phyloP scores from a whole-genome alignment of 2,797 vertebrate species.

The Pagetopsis macropterus region DNA sequence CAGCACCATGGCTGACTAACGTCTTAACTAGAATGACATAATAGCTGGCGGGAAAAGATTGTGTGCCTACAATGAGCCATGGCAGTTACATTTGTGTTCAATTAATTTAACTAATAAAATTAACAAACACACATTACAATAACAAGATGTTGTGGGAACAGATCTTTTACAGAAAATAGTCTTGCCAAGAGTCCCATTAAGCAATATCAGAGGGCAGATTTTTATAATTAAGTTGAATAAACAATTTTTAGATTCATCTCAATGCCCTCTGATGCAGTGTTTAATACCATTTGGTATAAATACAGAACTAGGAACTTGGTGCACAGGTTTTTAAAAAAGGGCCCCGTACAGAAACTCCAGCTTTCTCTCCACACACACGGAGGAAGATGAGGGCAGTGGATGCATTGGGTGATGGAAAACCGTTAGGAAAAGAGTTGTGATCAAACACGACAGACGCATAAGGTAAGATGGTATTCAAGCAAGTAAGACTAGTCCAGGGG shows the following conservation, averaged over 20 bases:
- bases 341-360: slow-evolving; percentile 5
- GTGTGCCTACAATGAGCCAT: neutral
- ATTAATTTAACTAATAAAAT: neutral
- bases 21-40: slow-evolving; percentile 21
- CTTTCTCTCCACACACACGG: neutral
- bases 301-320: neutral
- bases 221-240: neutral
- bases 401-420: neutral
- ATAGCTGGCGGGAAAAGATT: slow-evolving; percentile 6
- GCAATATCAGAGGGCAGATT: neutral
- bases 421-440: neutral
- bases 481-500: neutral
- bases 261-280: no score
- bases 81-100: neutral
- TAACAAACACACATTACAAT: neutral
- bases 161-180: accelerated
- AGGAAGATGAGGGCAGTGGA: neutral
- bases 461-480: neutral
- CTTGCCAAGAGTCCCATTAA: neutral
- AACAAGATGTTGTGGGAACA: no score
- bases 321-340: neutral
- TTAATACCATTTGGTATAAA: neutral
- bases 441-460: slow-evolving; percentile 3
- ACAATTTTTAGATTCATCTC: no score
- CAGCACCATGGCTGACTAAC: slow-evolving; percentile 1